A percentile compares a stretch with the other conserved stretches of the same genome.
These are phyloP conservation scores for Drosophila watanabei DNA, from an alignment of 1,140 invertebrate genomes.

Conservation along the genomic window DNA sequence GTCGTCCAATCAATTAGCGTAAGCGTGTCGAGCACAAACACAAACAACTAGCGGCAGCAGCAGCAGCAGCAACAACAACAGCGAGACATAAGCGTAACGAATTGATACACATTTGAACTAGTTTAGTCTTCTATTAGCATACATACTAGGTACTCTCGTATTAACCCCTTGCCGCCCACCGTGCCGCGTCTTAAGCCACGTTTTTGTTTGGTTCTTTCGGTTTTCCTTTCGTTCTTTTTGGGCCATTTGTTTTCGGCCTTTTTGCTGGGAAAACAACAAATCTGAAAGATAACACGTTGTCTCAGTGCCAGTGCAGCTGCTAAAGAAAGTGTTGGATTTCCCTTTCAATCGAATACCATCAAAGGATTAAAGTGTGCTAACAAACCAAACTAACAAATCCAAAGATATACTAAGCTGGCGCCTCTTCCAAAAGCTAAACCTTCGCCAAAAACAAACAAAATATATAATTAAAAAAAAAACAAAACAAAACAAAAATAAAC, in stretches of 20 bases:
- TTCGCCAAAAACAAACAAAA: slow-evolving; percentile 35
- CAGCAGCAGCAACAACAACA: slow-evolving; percentile 56
- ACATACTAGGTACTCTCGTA: slow-evolving; percentile 28
- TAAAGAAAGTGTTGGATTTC: slow-evolving; percentile 56
- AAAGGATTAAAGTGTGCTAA: slow-evolving; percentile 29
- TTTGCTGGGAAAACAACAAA: slow-evolving; percentile 8
- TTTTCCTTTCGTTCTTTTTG: slow-evolving; percentile 11
- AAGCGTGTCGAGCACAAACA: slow-evolving; percentile 38
- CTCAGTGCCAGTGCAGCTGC: slow-evolving; percentile 51
- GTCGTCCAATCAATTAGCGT: slow-evolving; percentile 67
- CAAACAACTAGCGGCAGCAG: slow-evolving; percentile 26
- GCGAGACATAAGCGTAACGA: slow-evolving; percentile 36
- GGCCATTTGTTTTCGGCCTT: slow-evolving; percentile 51
- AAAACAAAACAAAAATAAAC: slow-evolving; percentile 39
- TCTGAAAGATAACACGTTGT: slow-evolving; percentile 9
- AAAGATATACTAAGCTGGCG: slow-evolving; percentile 46
- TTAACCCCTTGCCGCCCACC: slow-evolving; percentile 74
- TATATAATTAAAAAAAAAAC: slow-evolving; percentile 26
- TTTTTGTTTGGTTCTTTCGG: slow-evolving; percentile 26
- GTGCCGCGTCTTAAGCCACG: slow-evolving; percentile 21
- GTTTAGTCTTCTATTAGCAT: slow-evolving; percentile 66
- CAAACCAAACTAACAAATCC: slow-evolving; percentile 39
- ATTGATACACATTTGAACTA: slow-evolving; percentile 69
- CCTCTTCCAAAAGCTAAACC: slow-evolving; percentile 46
- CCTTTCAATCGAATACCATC: slow-evolving; percentile 25